A percentile compares a stretch with the other conserved stretches of the same genome.
These are phyloP conservation scores for Schizopygopsis pylzovi DNA, from an alignment of 2,797 vertebrate species.

Conservation along the genomic window DNA sequence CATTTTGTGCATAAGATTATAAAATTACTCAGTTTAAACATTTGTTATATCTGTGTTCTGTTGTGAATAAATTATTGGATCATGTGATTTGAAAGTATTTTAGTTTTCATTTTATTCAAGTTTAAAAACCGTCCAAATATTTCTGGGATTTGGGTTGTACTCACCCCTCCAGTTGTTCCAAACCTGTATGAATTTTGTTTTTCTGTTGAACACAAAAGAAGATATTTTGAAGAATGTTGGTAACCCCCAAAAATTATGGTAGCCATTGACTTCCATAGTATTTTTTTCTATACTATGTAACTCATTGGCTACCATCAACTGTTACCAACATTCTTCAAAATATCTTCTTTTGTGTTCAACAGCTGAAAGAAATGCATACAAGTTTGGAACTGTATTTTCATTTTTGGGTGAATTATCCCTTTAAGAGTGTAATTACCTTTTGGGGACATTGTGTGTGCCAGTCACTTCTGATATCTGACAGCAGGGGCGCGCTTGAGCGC, in stretches of 20 bases:
- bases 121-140: too few relatives aligned
- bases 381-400: background rate
- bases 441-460: background rate
- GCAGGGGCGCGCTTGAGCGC: conserved; percentile 33
- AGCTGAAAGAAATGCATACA: background rate
- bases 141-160: too few relatives aligned
- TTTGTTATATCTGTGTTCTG: too few relatives aligned
- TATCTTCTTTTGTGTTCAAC: background rate
- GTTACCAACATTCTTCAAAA: background rate
- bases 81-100: too few relatives aligned
- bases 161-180: background rate
- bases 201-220: background rate
- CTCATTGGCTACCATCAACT: background rate
- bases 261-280: background rate
- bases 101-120: too few relatives aligned
- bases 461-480: conserved; percentile 17
- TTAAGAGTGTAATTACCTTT: background rate
- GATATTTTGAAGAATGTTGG: background rate
- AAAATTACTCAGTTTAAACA: too few relatives aligned
- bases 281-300: background rate
- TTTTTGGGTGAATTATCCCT: background rate
- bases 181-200: background rate
- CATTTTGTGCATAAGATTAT: too few relatives aligned
- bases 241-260: background rate
- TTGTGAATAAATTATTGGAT: too few relatives aligned